Evolutionary conservation across 2,797 vertebrate genomes (phyloP), one percentile per base, ranked within the genome.

Genomic region (Macropus fuliginosus): DNA sequence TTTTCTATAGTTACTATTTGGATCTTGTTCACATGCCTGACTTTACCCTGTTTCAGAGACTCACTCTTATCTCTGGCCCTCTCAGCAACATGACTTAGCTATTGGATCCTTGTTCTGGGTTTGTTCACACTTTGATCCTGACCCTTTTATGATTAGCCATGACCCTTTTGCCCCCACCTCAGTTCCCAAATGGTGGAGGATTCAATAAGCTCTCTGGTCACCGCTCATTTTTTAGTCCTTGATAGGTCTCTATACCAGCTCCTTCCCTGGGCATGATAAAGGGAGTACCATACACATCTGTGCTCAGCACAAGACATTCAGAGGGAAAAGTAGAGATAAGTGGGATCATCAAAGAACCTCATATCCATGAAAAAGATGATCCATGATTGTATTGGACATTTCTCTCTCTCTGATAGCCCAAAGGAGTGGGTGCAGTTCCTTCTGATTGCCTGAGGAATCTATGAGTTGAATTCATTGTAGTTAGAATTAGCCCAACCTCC

Each of bases 341-440:
- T 56, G 74, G 90, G 46, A 50, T 24, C 59, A 92, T 95, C 54
- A 55, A 91, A 93, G 62, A 94, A 52, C 18, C 93, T 91, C 55
- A 90, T 74, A 94, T 40, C 95, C 87, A 91, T 95, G 50, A 2
- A 91, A 52, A 52, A 94, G 40, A 93, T 87, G 92, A 95, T 74
- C 56, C 91, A 92, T 56, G 91, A 27, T 95, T 87, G 56, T 93
- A 11, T 91, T 54, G 46, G 11, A 34, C 29, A n/a, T 40, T 31
- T 95, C 93, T 96, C 91, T 95, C n/a, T 95, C 91, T 94, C 90
- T 91, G 91, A 91, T 94, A 93, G 28, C 28, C 50, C 56, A 66
- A 96, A 31, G 18, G 59, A 66, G 91, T 96, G 55, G 74, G 66
- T 40, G 50, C 5, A 52, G 59, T 50, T 89, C 94, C 93, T 66